These are phyloP conservation scores for Gulo gulo DNA, from an alignment of 2,113 vertebrate genomes.

Conservation along the genomic window DNA sequence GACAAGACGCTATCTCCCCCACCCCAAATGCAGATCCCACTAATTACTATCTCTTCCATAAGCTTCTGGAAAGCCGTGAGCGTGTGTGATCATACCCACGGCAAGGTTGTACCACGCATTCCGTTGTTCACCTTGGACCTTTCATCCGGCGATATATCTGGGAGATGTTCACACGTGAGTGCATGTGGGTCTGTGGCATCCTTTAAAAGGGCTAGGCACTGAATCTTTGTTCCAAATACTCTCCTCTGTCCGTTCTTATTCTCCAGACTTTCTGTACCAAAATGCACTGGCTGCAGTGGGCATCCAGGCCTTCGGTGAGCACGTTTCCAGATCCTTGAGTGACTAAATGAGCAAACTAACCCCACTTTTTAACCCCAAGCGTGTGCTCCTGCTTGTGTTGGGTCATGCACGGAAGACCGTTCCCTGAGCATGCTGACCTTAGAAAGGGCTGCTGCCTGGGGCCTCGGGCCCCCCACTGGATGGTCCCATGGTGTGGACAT, in stretches of 20 bases:
- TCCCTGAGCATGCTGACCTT: not conserved
- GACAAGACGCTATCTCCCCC: fast-evolving
- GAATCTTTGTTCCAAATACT: slow-evolving; percentile 43
- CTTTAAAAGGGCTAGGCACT: not conserved
- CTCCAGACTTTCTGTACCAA: slow-evolving; percentile 74
- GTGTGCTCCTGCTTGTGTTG: slow-evolving; percentile 44
- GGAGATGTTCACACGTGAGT: not conserved
- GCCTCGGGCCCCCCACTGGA: not conserved
- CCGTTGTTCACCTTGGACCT: not conserved
- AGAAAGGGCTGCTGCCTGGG: not conserved
- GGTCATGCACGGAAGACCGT: not conserved
- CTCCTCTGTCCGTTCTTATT: slow-evolving; percentile 59
- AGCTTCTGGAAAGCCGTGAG: not conserved
- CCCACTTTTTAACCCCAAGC: not conserved
- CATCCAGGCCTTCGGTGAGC: slow-evolving; percentile 65
- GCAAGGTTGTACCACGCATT: fast-evolving
- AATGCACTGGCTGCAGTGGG: slow-evolving; percentile 73
- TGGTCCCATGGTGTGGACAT: not conserved
- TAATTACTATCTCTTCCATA: not conserved
- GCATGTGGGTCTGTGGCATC: not conserved
- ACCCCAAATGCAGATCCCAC: not conserved
- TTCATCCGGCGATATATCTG: fast-evolving
- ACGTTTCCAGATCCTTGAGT: slow-evolving; percentile 45
- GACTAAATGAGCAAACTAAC: slow-evolving; percentile 32
- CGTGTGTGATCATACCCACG: fast-evolving